Evolutionary conservation across 2,888 invertebrate species (phyloP).

Genomic region (Meloe dianella): DNA sequence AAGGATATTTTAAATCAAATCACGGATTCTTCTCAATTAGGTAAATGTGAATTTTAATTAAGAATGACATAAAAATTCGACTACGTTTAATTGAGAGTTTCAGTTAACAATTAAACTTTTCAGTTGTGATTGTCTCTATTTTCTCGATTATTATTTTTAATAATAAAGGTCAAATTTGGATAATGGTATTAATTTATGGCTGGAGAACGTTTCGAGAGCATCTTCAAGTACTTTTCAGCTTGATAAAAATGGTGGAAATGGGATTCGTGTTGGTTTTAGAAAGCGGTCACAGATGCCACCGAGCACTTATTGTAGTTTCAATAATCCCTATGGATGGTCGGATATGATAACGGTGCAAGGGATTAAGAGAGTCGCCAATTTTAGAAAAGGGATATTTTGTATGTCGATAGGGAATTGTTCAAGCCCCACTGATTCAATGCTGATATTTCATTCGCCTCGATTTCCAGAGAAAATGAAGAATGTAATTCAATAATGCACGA

Average conservation of each 20-base stretch:
- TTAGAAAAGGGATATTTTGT: neutral
- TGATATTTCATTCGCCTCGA: neutral
- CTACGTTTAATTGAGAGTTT: neutral
- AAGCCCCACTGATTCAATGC: neutral
- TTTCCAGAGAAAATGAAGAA: neutral
- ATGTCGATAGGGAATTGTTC: neutral
- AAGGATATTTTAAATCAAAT: neutral
- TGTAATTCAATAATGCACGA: too few species aligned
- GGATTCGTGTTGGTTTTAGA: constrained; percentile 11
- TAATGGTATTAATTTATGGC: neutral
- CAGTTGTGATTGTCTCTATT: too few species aligned
- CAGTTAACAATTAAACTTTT: neutral
- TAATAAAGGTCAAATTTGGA: neutral
- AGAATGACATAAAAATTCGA: neutral
- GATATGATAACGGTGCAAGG: neutral
- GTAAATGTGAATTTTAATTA: neutral
- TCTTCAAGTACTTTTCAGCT: neutral
- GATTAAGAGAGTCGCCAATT: neutral
- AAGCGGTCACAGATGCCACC: constrained; percentile 21
- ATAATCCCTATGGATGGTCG: neutral
- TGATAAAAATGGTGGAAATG: neutral
- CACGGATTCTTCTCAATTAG: neutral
- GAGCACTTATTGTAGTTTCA: constrained; percentile 9
- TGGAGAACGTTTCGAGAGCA: neutral
- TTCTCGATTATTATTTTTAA: too few species aligned